These are phyloP conservation scores for Leuctra nigra DNA, from an alignment of 2,888 invertebrate species.

Conservation along the genomic window DNA sequence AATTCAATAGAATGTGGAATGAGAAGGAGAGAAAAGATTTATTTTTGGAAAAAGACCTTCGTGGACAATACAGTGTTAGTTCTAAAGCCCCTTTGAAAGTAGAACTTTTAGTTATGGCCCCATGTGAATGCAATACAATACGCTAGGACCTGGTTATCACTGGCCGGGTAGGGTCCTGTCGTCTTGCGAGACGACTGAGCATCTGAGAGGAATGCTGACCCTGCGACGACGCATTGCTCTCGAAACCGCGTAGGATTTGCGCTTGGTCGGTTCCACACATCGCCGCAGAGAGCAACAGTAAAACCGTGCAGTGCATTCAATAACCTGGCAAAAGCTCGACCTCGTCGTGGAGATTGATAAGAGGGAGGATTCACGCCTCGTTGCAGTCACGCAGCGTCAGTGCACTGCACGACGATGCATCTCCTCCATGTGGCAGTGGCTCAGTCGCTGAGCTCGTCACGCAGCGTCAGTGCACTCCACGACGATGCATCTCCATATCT, in stretches of 20 bases:
- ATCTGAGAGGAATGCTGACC: constrained; percentile 3
- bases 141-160: not conserved
- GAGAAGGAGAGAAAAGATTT: constrained; percentile 1
- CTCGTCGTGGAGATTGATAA: too few species aligned
- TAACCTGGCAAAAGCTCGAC: not conserved
- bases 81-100: constrained; percentile 5
- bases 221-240: not conserved
- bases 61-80: constrained; percentile 10
- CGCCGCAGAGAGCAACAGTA: not conserved
- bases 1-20: constrained; percentile 10
- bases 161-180: not conserved
- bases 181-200: not conserved
- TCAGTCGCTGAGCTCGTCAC: too few species aligned
- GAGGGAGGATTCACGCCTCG: not conserved
- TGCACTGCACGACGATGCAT: too few species aligned
- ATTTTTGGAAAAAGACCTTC: not conserved
- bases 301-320: not conserved
- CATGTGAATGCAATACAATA: not conserved
- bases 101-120: not conserved
- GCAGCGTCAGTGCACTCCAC: too few species aligned
- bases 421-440: too few species aligned
- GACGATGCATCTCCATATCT: too few species aligned
- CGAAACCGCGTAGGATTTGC: not conserved
- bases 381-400: not conserved
- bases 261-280: not conserved